A percentile compares a stretch with the other conserved stretches of the same genome.
Evolutionary conservation across 2,888 invertebrate species (phyloP).

Genomic region (Ectropis crepuscularia): DNA sequence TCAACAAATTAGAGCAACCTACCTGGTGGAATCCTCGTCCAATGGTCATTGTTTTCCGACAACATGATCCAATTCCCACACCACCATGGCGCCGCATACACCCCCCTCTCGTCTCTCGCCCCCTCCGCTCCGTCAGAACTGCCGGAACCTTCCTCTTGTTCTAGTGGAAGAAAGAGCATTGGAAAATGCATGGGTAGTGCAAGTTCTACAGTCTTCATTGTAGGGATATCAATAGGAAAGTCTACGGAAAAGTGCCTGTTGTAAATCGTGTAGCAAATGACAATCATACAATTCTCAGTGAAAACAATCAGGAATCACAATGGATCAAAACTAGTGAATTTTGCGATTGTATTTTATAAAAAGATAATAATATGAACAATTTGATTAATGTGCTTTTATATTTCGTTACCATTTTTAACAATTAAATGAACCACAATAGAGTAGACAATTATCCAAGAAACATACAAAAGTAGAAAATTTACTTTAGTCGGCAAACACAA

Average conservation of each 20-base stretch:
- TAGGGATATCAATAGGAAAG: not conserved
- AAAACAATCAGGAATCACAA: not conserved
- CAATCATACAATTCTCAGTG: not conserved
- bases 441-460: no score
- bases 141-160: constrained; percentile 85
- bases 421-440: no score
- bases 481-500: no score
- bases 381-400: no score
- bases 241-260: constrained; percentile 7
- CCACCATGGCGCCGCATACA: constrained; percentile 92
- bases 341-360: no score
- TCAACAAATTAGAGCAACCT: constrained; percentile 8
- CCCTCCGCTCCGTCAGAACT: constrained; percentile 77
- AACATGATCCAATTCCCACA: constrained; percentile 90
- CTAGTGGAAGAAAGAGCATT: constrained; percentile 44
- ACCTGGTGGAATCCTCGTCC: constrained; percentile 79
- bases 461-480: no score
- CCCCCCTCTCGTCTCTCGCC: constrained; percentile 87
- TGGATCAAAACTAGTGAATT: no score
- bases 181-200: constrained; percentile 12
- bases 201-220: not conserved
- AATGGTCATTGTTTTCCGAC: constrained; percentile 75
- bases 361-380: no score
- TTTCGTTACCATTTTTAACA: no score
- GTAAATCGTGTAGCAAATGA: constrained; percentile 12